Base-by-base conservation (phyloP, 2,888 invertebrate species). In the Rapana venosa region DNA sequence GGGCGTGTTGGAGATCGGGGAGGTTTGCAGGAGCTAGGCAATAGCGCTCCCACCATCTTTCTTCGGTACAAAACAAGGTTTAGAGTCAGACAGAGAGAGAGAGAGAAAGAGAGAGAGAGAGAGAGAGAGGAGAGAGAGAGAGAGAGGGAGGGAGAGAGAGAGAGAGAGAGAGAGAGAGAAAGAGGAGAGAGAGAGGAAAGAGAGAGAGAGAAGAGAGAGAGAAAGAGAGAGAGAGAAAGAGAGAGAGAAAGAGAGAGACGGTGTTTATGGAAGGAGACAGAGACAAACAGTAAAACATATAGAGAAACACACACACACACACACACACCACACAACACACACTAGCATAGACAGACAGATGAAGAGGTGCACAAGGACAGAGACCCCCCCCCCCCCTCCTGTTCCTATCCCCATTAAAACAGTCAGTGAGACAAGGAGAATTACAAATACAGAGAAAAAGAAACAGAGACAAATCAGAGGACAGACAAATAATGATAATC, bases 171-270 rank as follows among this genome's bases (percentile, higher is more conserved):
- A 32, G 35, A 32, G 79, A 32, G 35, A n/a, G 35, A 35, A 35
- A 32, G 32, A 35, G 20, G 30, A 77, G 30, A 77, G 77, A 77
- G 77, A 77, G 30, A 32, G 77, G 30, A 32, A 77, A 32, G 30
- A 17, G 30, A 17, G 30, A 17, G 17, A 17, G 30, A 17, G 30
- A 17, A 79, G 79, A 35, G 35, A 79, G 20, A 79, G 35, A 79
- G 35, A 79, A 0, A 79, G 35, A 35, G 35, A 35, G 35, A 79
- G 17, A 11, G 35, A 79, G 35, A 79, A 13, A 77, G 74, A 30
- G 74, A 77, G 74, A 77, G 74, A 77, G 74, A 77, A n/a, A 77
- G 74, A 77, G 74, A n/a, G 74, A 77, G 74, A 77, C 13, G 17
- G 61, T 36, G 47, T n/a, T 8, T 17, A 56, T 22, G 30, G 87